Percentiles rank a stretch among this genome's conserved stretches.
These are phyloP conservation scores for Cygnus atratus DNA, from an alignment of 2,113 vertebrate species.

Conservation along the genomic window DNA sequence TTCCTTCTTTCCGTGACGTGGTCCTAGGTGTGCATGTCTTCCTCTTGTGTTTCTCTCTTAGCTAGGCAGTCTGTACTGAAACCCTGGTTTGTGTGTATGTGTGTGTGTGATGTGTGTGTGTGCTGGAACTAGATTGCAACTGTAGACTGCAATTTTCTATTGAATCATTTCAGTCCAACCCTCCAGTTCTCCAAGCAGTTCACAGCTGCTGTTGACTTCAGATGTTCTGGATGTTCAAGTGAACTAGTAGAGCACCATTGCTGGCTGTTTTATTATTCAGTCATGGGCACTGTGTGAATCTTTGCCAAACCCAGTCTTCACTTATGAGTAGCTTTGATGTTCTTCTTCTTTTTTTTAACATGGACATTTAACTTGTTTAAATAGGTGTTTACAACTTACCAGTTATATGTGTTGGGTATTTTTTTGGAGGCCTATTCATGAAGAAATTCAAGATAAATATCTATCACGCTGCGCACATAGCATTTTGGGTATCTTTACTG, in stretches of 20 bases:
- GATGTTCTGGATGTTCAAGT: neutral
- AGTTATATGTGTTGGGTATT: conserved; percentile 87
- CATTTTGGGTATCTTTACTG: conserved; percentile 76
- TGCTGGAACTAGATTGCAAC: neutral
- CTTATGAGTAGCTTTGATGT: neutral
- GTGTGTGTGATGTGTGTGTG: neutral
- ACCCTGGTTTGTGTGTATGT: neutral
- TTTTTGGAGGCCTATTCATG: conserved; percentile 90
- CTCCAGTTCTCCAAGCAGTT: neutral
- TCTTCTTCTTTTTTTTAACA: conserved; percentile 32
- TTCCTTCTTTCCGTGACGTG: neutral
- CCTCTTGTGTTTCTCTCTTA: neutral
- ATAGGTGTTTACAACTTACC: conserved; percentile 90
- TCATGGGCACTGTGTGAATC: neutral
- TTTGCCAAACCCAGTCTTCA: neutral
- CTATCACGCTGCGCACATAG: conserved; percentile 83
- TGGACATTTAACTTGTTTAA: conserved; percentile 37
- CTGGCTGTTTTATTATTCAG: neutral
- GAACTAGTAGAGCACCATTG: neutral
- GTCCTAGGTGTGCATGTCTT: neutral
- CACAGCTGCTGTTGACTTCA: neutral
- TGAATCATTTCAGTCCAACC: neutral
- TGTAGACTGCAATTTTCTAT: neutral
- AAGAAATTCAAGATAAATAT: conserved; percentile 89
- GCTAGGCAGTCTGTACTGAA: neutral